Evolutionary conservation across 2,113 vertebrate species (phyloP), one percentile per base, ranked within the genome.

Genomic region (Rhinichthys klamathensis): DNA sequence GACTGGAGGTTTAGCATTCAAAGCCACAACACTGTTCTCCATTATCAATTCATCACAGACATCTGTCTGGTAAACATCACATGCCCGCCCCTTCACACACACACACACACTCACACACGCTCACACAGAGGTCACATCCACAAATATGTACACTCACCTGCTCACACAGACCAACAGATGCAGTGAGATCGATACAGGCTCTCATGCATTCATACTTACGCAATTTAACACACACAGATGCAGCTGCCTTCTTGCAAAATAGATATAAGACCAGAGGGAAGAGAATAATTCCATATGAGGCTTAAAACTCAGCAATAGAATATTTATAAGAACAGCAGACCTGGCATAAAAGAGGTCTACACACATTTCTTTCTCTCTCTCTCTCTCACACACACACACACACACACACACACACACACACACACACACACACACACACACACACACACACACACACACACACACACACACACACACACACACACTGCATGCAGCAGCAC

Each of bases 11-110:
- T 90, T 90, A 88, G 85, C 88, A 90, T 88, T 91, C 89, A 80
- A 58, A 88, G 78, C 87, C 87, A 87, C 86, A 74, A 58, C 85
- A 83, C 76, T 81, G 60, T 79, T 84, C 77, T 82, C 86, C 82
- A 87, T 89, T 89, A 90, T 89, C 89, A 88, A 91, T 91, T 91
- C 88, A 90, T 90, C 87, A 89, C 90, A 88, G 85, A 85, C 87
- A 89, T 86, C 88, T 84, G 90, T 90, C 90, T 90, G 89, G 89
- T 87, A 87, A 89, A 89, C 86, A 89, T 87, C 89, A 87, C 76
- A 38, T 86, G 82, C 80, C 78, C 65, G 63, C 76, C 38, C 41
- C 25, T 44, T 58, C 58, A 56, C 72, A 65, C 30, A 67, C 80
- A 72, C n/a, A 49, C 56, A 35, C 69, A 76, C 70, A 69, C 76